These are phyloP conservation scores for Cherax destructor DNA, from an alignment of 1,140 invertebrate species.

Conservation along the genomic window DNA sequence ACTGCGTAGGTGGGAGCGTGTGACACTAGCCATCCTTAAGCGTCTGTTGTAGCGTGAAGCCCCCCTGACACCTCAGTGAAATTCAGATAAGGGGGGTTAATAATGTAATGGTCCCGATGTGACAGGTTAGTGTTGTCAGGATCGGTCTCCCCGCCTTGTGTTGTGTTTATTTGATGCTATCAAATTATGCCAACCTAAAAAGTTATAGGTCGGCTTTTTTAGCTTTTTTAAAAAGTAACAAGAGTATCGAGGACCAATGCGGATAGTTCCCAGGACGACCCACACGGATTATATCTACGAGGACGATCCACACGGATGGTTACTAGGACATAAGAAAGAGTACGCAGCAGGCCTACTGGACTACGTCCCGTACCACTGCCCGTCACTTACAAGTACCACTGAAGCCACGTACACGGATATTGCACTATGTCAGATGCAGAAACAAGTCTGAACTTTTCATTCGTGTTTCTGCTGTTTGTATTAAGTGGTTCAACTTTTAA, in stretches of 20 bases:
- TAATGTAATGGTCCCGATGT: neutral
- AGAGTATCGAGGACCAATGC: neutral
- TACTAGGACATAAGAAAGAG: no score
- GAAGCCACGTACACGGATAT: neutral
- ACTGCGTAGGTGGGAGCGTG: neutral
- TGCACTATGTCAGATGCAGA: neutral
- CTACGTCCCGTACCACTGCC: no score
- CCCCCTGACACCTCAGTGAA: no score
- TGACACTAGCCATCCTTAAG: neutral
- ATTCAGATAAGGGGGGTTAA: no score
- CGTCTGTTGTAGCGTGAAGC: no score
- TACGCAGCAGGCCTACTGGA: no score
- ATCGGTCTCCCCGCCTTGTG: neutral
- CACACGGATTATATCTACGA: neutral
- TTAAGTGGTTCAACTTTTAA: no score
- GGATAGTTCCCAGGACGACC: neutral
- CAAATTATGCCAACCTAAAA: constrained; percentile 10
- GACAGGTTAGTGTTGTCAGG: neutral
- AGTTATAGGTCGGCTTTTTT: neutral
- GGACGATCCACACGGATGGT: no score
- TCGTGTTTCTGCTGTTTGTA: no score
- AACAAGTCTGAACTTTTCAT: neutral
- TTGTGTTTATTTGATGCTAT: neutral
- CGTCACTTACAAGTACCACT: no score
- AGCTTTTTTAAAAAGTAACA: neutral